These are phyloP conservation scores for Bombus huntii DNA, from an alignment of 1,140 invertebrate species.

Conservation along the genomic window DNA sequence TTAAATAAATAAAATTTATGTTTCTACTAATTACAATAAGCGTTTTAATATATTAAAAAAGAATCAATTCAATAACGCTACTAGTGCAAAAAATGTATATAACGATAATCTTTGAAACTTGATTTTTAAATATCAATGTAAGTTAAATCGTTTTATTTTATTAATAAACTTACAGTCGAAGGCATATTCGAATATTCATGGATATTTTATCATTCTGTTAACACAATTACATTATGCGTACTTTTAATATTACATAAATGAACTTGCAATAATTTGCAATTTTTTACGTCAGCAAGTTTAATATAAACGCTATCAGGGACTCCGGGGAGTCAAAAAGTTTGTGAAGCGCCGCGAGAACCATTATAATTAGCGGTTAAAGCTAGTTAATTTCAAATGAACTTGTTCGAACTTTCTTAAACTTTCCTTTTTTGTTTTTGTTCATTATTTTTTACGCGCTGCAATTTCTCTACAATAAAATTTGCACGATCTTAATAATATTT, in stretches of 20 bases:
- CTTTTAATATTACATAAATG: background rate
- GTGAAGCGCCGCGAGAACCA: background rate
- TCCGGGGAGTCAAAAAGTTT: constrained; percentile 26
- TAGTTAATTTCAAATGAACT: constrained; percentile 45
- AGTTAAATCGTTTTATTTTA: background rate
- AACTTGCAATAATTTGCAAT: constrained; percentile 10
- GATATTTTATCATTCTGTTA: background rate
- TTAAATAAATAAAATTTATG: background rate
- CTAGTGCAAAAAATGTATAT: no score
- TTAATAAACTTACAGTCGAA: background rate
- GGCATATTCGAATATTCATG: background rate
- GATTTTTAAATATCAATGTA: no score
- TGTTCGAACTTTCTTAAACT: constrained; percentile 35
- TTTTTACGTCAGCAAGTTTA: constrained; percentile 17
- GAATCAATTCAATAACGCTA: no score
- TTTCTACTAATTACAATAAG: no score
- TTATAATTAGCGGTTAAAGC: constrained; percentile 40
- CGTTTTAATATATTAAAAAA: no score
- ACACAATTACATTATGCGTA: background rate
- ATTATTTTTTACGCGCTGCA: background rate
- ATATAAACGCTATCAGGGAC: constrained; percentile 26
- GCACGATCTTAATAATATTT: constrained; percentile 10
- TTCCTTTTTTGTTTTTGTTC: background rate
- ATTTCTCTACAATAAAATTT: background rate
- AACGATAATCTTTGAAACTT: no score